Evolutionary conservation across 2,113 vertebrate genomes (phyloP).

Genomic region (Actenoides lindsayi): DNA sequence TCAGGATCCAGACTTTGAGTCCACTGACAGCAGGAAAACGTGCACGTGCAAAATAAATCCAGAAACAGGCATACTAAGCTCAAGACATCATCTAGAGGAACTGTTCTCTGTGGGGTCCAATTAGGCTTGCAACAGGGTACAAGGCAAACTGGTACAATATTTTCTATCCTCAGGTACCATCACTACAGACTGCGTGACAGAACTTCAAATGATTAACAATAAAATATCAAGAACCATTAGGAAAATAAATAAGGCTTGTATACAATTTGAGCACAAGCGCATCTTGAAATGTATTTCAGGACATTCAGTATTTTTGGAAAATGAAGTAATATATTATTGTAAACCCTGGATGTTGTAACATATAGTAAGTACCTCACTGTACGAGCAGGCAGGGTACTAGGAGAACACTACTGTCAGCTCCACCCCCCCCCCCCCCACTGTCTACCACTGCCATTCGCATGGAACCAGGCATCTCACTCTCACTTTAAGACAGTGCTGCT

Average conservation of each 20-base stretch:
- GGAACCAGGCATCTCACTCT: not conserved
- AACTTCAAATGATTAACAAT: not conserved
- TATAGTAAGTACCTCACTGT: too few species aligned
- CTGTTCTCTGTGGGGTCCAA: accelerated
- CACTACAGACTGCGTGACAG: not conserved
- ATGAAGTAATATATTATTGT: not conserved
- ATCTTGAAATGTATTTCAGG: accelerated
- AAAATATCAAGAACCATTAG: not conserved
- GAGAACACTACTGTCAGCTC: not conserved
- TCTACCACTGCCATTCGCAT: not conserved
- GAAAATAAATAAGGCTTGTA: not conserved
- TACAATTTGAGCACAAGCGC: not conserved
- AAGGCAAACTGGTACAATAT: not conserved
- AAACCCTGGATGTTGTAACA: not conserved
- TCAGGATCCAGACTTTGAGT: not conserved
- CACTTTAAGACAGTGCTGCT: not conserved
- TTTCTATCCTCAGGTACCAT: not conserved
- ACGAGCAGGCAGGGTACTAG: not conserved
- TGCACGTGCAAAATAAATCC: not conserved
- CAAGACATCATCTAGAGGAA: not conserved
- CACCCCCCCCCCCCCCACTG: not conserved
- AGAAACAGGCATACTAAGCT: not conserved
- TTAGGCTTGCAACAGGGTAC: not conserved
- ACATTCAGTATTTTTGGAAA: not conserved
- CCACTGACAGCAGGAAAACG: not conserved